Evolutionary conservation across 2,113 vertebrate species (phyloP), one percentile per base, ranked within the genome.

Genomic region (Sebastes fasciatus): DNA sequence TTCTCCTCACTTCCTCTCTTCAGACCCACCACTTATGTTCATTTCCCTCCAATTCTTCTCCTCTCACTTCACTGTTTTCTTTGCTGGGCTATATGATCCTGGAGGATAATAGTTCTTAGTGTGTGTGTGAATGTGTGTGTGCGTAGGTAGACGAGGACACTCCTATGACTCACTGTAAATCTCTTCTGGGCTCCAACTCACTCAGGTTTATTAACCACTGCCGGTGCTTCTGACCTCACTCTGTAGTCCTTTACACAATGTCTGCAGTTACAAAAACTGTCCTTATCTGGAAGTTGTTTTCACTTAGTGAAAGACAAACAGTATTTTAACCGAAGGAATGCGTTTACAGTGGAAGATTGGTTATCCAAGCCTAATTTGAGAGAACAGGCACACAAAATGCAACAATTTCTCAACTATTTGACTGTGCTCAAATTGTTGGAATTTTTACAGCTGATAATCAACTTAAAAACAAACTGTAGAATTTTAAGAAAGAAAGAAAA

Each of bases 51-150:
- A 23, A 12, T 57, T 77, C 43, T 63, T 75, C 46, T 75, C 49
- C 46, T 70, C 75, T 65, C 79, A 61, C 70, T 76, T 79, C 66
- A 17, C 62, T 82, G 19, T 74, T 79, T 82, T 82, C 77, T 85
- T 63, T 66, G 46, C 42, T 11, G 69, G 10, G 52, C 73, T 43
- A 87, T 69, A 42, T n/a, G 12, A 88, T 88, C 65, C 79, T n/a
- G 19, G 8, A 69, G 82, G 79, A 90, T 79, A 89, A 83, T 74
- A 80, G 74, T 65, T 16, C 52, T 42, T 9, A 5, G 66, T 23
- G n/a, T 61, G 75, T 63, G 48, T 62, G 57, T 57, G 19, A 68
- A n/a, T 51, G 14, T 64, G 61, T 65, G 23, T 54, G 43, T 57
- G 23, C 69, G 48, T 62, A 21, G 17, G 11, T 46, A 43, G 71